phyloP scores from a whole-genome alignment of 1,140 invertebrate species.

The Condylostylus longicornis region DNA sequence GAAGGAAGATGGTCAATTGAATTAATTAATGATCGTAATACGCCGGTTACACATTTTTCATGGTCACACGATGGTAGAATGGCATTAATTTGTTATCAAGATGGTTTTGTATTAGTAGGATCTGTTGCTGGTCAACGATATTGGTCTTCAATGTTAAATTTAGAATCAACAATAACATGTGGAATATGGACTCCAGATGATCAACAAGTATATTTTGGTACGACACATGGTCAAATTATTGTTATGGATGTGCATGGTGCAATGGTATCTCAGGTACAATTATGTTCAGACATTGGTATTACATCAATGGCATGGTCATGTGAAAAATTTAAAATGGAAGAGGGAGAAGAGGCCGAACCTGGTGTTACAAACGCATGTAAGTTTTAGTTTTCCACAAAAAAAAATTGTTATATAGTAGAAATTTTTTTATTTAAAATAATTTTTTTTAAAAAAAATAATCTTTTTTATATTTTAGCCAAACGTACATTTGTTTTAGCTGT shows the following conservation, averaged over 20 bases:
- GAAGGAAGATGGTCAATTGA: slow-evolving; percentile 98
- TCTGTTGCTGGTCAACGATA: slow-evolving; percentile 93
- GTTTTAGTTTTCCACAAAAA: neutral
- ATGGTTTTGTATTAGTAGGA: slow-evolving; percentile 90
- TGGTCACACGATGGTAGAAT: slow-evolving; percentile 98
- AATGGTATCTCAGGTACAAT: slow-evolving; percentile 81
- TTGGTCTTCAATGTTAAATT: slow-evolving; percentile 94
- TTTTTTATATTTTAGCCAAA: slow-evolving; percentile 32
- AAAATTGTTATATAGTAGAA: neutral
- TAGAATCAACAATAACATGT: slow-evolving; percentile 85
- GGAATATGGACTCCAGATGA: slow-evolving; percentile 97
- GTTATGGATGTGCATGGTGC: slow-evolving; percentile 93
- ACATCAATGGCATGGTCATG: slow-evolving; percentile 89
- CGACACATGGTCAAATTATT: slow-evolving; percentile 80
- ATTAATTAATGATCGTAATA: slow-evolving; percentile 93
- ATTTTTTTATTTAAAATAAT: neutral
- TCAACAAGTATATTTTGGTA: slow-evolving; percentile 92
- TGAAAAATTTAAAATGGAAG: slow-evolving; percentile 97
- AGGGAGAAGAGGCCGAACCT: slow-evolving; percentile 57
- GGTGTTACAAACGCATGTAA: slow-evolving; percentile 36
- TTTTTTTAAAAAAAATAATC: neutral
- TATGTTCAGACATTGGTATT: slow-evolving; percentile 66
- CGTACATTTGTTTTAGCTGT: slow-evolving; percentile 69
- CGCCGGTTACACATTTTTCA: slow-evolving; percentile 89
- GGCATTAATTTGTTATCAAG: slow-evolving; percentile 96